These are phyloP conservation scores for Apoda limacodes DNA, from an alignment of 2,888 invertebrate species.

Conservation along the genomic window DNA sequence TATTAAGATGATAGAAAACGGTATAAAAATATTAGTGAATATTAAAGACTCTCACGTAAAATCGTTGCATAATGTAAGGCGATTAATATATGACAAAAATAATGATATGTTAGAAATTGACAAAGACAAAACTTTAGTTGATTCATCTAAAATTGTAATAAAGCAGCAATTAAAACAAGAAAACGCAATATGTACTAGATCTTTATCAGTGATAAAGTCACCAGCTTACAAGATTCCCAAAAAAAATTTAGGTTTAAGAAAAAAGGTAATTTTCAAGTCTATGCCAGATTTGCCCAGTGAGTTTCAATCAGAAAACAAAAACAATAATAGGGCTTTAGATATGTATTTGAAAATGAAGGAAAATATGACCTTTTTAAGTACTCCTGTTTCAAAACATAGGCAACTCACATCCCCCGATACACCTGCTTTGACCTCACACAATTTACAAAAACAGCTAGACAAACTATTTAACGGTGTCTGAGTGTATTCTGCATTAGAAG, in stretches of 20 bases:
- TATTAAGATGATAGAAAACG: slow-evolving; percentile 38
- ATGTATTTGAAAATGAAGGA: slow-evolving; percentile 56
- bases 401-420: slow-evolving; percentile 30
- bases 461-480: slow-evolving; percentile 45
- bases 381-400: slow-evolving; percentile 35
- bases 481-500: no score
- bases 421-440: slow-evolving; percentile 45
- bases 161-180: slow-evolving; percentile 21
- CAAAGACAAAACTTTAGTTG: slow-evolving; percentile 24
- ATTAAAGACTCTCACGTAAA: slow-evolving; percentile 38
- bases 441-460: slow-evolving; percentile 50
- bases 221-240: slow-evolving; percentile 54
- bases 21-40: slow-evolving; percentile 30
- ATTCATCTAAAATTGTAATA: slow-evolving; percentile 18
- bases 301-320: slow-evolving; percentile 27
- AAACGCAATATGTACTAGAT: slow-evolving; percentile 22
- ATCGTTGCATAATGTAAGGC: slow-evolving; percentile 34
- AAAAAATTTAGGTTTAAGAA: slow-evolving; percentile 38
- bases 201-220: slow-evolving; percentile 26
- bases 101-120: slow-evolving; percentile 19
- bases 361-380: slow-evolving; percentile 47
- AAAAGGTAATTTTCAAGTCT: slow-evolving; percentile 42
- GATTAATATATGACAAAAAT: slow-evolving; percentile 32
- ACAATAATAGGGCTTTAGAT: slow-evolving; percentile 28
- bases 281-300: slow-evolving; percentile 34